Evolutionary conservation across 2,888 invertebrate species (phyloP), one percentile per base, ranked within the genome.

Genomic region (Idaea dimidiata): DNA sequence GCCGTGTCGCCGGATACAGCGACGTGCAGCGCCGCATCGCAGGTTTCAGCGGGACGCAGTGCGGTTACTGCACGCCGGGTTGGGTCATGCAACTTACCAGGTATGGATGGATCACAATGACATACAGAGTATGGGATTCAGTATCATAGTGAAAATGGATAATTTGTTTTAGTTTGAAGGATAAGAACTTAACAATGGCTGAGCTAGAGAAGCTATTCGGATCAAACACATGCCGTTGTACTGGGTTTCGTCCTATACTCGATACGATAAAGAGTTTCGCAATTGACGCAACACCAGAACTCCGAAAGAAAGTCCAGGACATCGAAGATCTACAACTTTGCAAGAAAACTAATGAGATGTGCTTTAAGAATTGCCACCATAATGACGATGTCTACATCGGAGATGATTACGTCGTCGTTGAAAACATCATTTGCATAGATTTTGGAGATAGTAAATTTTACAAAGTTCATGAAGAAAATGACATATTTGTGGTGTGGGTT

Each of bases 181-280:
- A 93, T 74, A 91, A 93, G 16, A 87, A 93, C 54, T 81, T 95
- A 16, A 94, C 94, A 0, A 95, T 94, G 94, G 88, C 93, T 31
- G 94, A 96, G 71, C 87, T 96, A 31, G 96, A 97, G 77, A 94
- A 95, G 70, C 94, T 95, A 0, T 96, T 96, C 69, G 96, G 95
- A 24, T 94, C 96, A 64, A 96, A 96, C 75, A 95, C 97, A 5
- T 97, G 97, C 69, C 93, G 97, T 8, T 97, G 97, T 76, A 97
- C 97, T 0, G 97, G 97, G 0, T 97, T 95, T 79, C 90, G 96
- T 0, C 94, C 96, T 0, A 97, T 97, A 65, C 78, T 96, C 65
- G 96, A 97, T 76, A 94, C 96, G 1, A 95, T 96, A 83, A 96
- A 96, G 78, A 94, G 96, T 0, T 95, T 96, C 69, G 95, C 95